Evolutionary conservation across 2,888 invertebrate genomes (phyloP), one percentile per base, ranked within the genome.

Genomic region (Drosophila buzzatii): DNA sequence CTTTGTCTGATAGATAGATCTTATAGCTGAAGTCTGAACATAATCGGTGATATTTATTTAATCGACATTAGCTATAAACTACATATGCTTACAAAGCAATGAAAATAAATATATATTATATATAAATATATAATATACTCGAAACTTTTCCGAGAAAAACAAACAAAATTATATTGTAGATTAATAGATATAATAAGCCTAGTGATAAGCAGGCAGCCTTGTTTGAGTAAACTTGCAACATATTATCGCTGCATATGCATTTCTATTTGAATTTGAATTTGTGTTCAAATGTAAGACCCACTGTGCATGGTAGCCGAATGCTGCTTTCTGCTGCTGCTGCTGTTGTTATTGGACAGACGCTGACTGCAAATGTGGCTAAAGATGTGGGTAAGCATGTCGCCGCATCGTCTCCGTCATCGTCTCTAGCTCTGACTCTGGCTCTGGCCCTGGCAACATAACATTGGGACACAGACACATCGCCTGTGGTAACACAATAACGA

Each of bases 401-500:
- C 58, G 67, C 68, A 59, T 53, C 66, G 63, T 66, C 79, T 27
- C 52, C 33, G 39, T 18, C 41, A 41, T 51, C 60, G 73, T 23
- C 56, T 37, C 58, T 57, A 27, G 37, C 39, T 27, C 58, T 57
- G 44, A 23, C 70, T 60, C 51, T 58, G 66, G 37, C 23, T 35
- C 51, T 49, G 57, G 53, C 64, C 51, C 67, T 70, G 64, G 67
- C 81, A 78, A 73, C 73, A 82, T 62, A 82, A 88, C 88, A 85
- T 85, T 82, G 87, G 89, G 71, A 83, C 83, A 86, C 82, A 88
- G 85, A 85, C 85, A 90, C 84, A 89, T 91, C 85, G 90, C 90
- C 90, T 91, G 90, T 90, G 91, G 90, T 91, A 90, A 90, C 90
- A 90, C 90, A 90, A 91, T 90, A 90, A 90, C 91, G 91, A 90